These are phyloP conservation scores for Ardeotis arabs DNA, from an alignment of 2,113 vertebrate genomes.

Conservation along the genomic window DNA sequence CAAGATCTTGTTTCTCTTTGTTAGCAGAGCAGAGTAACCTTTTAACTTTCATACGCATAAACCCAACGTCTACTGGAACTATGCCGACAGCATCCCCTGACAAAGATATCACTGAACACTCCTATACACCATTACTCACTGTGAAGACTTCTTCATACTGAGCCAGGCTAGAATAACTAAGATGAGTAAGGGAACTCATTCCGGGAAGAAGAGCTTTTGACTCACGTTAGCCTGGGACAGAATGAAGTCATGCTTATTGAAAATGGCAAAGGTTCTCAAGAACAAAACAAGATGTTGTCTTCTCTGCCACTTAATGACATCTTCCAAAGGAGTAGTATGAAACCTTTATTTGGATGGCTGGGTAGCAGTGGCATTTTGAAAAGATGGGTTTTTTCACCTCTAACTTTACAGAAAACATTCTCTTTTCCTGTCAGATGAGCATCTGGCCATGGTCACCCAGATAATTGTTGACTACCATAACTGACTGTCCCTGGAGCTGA, in stretches of 20 bases:
- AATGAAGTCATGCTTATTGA: background rate
- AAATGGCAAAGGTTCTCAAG: background rate
- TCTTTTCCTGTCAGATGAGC: background rate
- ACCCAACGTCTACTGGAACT: background rate
- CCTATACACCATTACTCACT: background rate
- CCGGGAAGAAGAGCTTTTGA: background rate
- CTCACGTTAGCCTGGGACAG: background rate
- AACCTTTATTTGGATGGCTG: background rate
- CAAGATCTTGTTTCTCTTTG: background rate
- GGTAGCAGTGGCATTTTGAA: background rate
- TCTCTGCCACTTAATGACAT: background rate
- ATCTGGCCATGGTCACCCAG: background rate
- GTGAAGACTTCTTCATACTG: background rate
- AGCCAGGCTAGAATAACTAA: background rate
- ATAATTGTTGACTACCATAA: background rate
- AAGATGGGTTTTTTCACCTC: background rate
- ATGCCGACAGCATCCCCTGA: rapidly evolving
- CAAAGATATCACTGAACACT: background rate
- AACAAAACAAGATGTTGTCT: background rate
- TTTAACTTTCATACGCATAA: background rate
- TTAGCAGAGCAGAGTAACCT: background rate
- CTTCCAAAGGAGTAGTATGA: background rate
- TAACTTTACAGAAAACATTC: background rate
- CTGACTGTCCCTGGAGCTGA: background rate
- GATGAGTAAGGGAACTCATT: background rate